These are phyloP conservation scores for Belonocnema kinseyi DNA, from an alignment of 1,140 invertebrate species.

Conservation along the genomic window DNA sequence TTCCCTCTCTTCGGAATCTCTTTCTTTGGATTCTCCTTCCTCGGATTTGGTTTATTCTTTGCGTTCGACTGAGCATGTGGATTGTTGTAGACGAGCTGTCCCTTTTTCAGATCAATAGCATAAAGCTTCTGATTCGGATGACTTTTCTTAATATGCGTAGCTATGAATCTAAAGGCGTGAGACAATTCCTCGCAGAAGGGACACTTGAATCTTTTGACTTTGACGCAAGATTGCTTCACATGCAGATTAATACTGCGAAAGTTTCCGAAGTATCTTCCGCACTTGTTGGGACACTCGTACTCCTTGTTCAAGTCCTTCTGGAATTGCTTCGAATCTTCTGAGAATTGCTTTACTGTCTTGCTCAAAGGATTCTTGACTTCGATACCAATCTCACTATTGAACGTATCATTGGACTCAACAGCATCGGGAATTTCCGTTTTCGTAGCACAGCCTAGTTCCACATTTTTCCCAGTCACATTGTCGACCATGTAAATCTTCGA, in stretches of 20 bases:
- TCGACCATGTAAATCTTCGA: not conserved
- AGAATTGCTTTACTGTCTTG: not conserved
- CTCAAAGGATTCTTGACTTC: not conserved
- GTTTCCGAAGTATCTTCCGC: not conserved
- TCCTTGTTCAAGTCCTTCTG: not conserved
- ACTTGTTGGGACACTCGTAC: not conserved
- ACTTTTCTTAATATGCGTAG: not conserved
- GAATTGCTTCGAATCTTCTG: not conserved
- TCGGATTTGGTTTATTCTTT: not conserved
- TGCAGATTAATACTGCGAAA: not conserved
- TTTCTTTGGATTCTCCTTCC: not conserved
- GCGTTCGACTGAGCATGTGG: not conserved
- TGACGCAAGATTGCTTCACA: not conserved
- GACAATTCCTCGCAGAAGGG: not conserved
- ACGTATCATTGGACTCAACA: not conserved
- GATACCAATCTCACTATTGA: not conserved
- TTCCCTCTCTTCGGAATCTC: not conserved
- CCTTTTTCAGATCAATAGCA: not conserved
- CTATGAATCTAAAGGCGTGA: not conserved
- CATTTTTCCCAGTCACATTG: not conserved
- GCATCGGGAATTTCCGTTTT: not conserved
- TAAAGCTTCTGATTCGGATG: not conserved
- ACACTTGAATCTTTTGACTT: not conserved
- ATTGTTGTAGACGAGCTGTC: not conserved
- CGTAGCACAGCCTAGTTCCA: not conserved